Percentiles rank a stretch among this genome's conserved stretches.
Conservation (phyloP, 2,797 vertebrate genomes). For the Prionace glauca region DNA sequence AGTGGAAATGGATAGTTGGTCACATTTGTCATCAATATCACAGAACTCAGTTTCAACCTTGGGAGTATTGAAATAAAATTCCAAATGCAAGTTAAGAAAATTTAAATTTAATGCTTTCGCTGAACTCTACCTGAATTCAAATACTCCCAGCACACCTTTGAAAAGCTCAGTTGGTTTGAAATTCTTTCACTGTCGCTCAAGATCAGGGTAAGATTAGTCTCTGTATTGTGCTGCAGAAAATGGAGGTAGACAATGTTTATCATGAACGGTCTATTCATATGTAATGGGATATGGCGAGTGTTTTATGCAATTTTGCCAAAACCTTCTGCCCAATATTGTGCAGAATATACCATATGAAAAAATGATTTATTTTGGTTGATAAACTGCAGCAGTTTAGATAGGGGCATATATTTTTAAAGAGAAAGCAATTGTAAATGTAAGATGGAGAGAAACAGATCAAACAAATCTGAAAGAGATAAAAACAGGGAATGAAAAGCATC, state of each 20-base stretch:
- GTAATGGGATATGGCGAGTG: neutral
- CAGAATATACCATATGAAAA: neutral
- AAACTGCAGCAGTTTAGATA: neutral
- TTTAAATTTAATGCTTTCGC: no score
- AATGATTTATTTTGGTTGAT: neutral
- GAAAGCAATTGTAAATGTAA: neutral
- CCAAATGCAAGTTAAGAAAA: neutral
- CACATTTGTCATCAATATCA: no score
- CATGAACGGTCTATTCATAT: no score
- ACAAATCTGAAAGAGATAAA: neutral
- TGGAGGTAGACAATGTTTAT: neutral
- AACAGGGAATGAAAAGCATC: neutral
- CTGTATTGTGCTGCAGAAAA: neutral
- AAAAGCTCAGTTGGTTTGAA: neutral
- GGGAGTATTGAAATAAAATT: neutral
- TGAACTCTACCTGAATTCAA: neutral
- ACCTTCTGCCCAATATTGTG: neutral
- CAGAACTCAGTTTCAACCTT: no score
- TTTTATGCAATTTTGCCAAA: neutral
- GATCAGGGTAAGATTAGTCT: neutral
- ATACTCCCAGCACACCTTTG: neutral
- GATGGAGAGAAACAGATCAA: neutral
- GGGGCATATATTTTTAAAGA: neutral
- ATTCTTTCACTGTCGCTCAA: neutral
- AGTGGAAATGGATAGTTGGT: no score